A percentile compares a stretch with the other conserved stretches of the same genome.
Conservation (phyloP, 2,888 invertebrate species). For the Abrostola triplasia region DNA sequence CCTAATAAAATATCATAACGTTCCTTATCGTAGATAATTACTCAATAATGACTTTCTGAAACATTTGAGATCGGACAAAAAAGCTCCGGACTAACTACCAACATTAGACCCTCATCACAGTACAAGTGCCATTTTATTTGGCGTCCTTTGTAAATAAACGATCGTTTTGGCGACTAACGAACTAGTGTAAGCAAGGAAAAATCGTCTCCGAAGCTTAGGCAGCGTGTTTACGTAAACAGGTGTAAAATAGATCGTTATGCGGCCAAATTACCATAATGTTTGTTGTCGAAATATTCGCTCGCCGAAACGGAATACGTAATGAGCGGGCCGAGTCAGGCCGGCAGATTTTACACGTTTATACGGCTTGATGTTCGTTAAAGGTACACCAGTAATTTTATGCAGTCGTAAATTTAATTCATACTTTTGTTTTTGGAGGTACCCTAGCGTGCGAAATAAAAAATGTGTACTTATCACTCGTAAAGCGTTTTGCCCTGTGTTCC, state of each 20-base stretch:
- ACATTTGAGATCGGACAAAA: constrained; percentile 53
- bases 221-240: constrained; percentile 84
- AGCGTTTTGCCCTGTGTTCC: constrained; percentile 43
- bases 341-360: constrained; percentile 78
- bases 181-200: constrained; percentile 67
- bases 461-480: constrained; percentile 50
- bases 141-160: constrained; percentile 57
- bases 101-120: constrained; percentile 60
- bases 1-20: constrained; percentile 44
- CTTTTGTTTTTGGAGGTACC: constrained; percentile 64
- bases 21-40: constrained; percentile 47
- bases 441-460: constrained; percentile 55
- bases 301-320: constrained; percentile 82
- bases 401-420: constrained; percentile 75
- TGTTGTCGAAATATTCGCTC: constrained; percentile 85
- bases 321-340: constrained; percentile 73
- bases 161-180: constrained; percentile 58
- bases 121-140: constrained; percentile 51
- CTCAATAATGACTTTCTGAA: constrained; percentile 55
- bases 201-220: constrained; percentile 77
- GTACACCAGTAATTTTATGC: constrained; percentile 76
- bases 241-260: constrained; percentile 84
- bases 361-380: constrained; percentile 75
- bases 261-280: constrained; percentile 85
- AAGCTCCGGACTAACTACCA: constrained; percentile 51